Conservation (phyloP, 2,888 invertebrate genomes). For the Pachydiplax longipennis region DNA sequence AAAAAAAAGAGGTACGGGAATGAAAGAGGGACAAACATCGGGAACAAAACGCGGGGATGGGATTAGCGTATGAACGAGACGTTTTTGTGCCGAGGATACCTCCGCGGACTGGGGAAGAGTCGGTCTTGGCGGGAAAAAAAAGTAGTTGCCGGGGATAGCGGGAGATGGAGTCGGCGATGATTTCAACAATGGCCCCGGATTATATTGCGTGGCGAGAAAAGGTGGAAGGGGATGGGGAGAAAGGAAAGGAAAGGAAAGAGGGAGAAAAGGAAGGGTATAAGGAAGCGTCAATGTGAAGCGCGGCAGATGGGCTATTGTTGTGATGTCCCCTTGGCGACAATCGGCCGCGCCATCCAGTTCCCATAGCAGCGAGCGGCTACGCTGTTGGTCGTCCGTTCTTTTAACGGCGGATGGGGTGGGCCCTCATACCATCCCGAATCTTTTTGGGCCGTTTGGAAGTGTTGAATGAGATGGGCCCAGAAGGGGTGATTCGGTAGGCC, state of each 20-base stretch:
- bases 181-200: slow-evolving; percentile 19
- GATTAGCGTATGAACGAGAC: slow-evolving; percentile 1
- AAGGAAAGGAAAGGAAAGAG: neutral
- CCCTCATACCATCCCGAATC: neutral
- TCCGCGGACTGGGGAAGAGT: no score
- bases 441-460: neutral
- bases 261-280: neutral
- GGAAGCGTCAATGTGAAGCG: slow-evolving; percentile 29
- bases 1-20: neutral
- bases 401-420: neutral
- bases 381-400: neutral
- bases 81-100: neutral
- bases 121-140: no score
- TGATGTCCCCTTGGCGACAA: slow-evolving; percentile 20
- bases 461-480: neutral
- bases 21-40: neutral
- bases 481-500: no score
- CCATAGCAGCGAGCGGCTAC: neutral
- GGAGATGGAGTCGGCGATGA: neutral
- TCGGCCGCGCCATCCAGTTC: neutral
- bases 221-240: neutral
- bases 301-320: slow-evolving; percentile 36
- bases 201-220: slow-evolving; percentile 22
- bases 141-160: neutral
- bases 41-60: neutral